Evolutionary conservation across 2,113 vertebrate species (phyloP).

Genomic region (Natator depressus): DNA sequence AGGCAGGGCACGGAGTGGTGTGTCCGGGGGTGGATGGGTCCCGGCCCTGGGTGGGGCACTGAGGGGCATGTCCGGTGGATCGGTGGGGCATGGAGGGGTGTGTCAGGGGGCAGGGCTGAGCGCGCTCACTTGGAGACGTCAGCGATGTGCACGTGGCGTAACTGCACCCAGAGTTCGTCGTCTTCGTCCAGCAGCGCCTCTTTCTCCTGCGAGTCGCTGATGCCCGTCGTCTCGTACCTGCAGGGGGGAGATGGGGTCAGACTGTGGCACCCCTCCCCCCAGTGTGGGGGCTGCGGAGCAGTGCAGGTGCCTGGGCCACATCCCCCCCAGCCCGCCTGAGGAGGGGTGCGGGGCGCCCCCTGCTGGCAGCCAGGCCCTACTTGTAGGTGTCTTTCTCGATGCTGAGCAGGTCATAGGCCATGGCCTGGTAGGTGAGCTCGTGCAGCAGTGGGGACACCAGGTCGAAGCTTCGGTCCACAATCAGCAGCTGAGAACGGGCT

Average conservation of each 20-base stretch:
- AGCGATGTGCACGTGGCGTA: constrained; percentile 92
- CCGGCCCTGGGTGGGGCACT: not conserved
- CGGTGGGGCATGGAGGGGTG: not conserved
- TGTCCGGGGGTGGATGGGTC: no score
- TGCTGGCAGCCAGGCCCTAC: no score
- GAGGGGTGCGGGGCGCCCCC: no score
- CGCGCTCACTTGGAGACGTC: constrained; percentile 88
- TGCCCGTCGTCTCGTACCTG: constrained; percentile 88
- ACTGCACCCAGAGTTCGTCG: constrained; percentile 93
- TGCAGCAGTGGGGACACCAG: constrained; percentile 89
- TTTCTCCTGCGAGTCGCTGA: constrained; percentile 85
- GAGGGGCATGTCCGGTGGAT: not conserved
- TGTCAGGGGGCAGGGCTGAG: rapidly evolving
- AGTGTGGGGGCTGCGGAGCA: not conserved
- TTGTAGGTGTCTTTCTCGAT: constrained; percentile 87
- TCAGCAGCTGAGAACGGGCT: constrained; percentile 89
- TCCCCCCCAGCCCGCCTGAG: no score
- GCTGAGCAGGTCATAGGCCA: constrained; percentile 90
- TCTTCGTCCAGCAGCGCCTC: constrained; percentile 91
- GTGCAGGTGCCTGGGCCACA: not conserved
- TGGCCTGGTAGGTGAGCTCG: constrained; percentile 92
- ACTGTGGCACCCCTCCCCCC: not conserved
- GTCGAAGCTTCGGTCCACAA: constrained; percentile 89
- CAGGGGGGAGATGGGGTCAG: not conserved
- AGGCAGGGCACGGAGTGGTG: no score